Evolutionary conservation across 2,113 vertebrate genomes (phyloP).

Genomic region (Campylomormyrus numenius): DNA sequence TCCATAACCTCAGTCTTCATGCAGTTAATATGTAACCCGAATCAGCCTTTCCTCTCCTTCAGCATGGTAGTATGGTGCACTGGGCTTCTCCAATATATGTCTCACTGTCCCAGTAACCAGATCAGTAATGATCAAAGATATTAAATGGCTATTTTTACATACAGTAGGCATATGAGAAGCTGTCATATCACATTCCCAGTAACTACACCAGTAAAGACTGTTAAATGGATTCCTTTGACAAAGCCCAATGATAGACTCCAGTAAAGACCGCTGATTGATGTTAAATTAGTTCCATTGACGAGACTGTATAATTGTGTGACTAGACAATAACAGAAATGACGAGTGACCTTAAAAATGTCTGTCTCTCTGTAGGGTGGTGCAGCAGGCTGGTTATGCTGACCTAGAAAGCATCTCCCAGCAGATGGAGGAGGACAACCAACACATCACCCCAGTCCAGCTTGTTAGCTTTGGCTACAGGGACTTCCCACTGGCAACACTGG

Average conservation of each 20-base stretch:
- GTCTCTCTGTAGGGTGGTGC: slow-evolving; percentile 58
- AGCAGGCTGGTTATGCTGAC: slow-evolving; percentile 71
- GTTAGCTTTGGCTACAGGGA: slow-evolving; percentile 83
- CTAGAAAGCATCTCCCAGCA: slow-evolving; percentile 93
- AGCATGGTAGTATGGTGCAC: background rate
- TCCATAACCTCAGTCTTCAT: background rate
- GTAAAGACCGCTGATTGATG: background rate
- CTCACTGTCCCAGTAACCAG: background rate
- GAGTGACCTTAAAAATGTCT: background rate
- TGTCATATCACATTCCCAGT: background rate
- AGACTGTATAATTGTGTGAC: background rate
- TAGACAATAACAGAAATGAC: background rate
- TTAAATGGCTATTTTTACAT: background rate
- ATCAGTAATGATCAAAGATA: background rate
- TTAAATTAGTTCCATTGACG: background rate
- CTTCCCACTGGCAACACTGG: slow-evolving; percentile 79
- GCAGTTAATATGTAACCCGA: background rate
- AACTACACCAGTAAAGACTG: background rate
- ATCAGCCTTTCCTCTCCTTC: background rate
- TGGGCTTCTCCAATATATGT: background rate
- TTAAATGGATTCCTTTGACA: background rate
- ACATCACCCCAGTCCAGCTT: slow-evolving; percentile 73
- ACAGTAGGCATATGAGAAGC: background rate
- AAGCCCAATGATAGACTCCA: background rate
- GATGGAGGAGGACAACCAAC: slow-evolving; percentile 86